Evolutionary conservation across 2,113 vertebrate genomes (phyloP).

Genomic region (Anhinga rufa): DNA sequence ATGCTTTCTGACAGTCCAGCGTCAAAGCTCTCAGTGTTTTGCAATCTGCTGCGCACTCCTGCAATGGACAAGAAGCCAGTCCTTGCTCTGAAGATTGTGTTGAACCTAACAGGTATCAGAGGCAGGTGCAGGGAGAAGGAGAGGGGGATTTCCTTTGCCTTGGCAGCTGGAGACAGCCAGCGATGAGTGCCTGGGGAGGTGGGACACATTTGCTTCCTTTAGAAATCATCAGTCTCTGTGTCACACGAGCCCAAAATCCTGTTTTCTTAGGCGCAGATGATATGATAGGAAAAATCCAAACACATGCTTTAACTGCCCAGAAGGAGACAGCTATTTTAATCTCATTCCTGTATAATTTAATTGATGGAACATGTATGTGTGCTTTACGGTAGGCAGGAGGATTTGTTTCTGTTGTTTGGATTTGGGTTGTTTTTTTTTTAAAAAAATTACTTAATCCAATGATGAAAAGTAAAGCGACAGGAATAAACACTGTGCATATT

Average conservation of each 20-base stretch:
- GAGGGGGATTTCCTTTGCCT: not conserved
- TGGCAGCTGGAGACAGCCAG: not conserved
- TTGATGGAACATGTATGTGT: not conserved
- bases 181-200: rapidly evolving
- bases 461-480: not conserved
- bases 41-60: not conserved
- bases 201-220: not conserved
- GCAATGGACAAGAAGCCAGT: not conserved
- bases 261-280: not conserved
- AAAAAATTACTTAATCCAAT: not conserved
- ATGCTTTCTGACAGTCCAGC: not conserved
- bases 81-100: not conserved
- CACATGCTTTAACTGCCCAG: not conserved
- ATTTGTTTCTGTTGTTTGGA: not conserved
- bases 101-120: not conserved
- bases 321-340: not conserved
- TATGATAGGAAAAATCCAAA: not conserved
- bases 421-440: not conserved
- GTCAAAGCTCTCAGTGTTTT: not conserved
- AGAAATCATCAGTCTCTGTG: not conserved
- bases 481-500: not conserved
- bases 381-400: not conserved
- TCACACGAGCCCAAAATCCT: not conserved
- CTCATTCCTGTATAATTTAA: not conserved
- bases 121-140: too few relatives aligned